Conservation (phyloP, 2,888 invertebrate species). For the Scaptomyza reducta region DNA sequence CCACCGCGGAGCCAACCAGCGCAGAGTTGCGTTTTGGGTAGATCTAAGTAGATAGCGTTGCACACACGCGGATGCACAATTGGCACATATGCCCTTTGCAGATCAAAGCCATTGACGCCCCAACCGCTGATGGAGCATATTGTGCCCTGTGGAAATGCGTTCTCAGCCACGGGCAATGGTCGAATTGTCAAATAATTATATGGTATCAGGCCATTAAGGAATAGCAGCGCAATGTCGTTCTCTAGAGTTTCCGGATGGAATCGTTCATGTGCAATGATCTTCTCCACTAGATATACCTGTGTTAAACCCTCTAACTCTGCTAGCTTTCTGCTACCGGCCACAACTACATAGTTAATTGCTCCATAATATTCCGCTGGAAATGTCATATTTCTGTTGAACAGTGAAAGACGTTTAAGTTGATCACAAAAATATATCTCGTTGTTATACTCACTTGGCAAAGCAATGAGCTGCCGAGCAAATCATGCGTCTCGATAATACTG, state of each 20-base stretch:
- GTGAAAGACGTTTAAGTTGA: background rate
- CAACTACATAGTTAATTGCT: conserved; percentile 39
- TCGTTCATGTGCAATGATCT: conserved; percentile 34
- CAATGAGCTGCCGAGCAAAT: conserved; percentile 63
- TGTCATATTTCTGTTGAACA: conserved; percentile 33
- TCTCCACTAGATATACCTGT: conserved; percentile 32
- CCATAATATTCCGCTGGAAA: conserved; percentile 5
- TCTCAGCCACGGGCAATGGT: conserved; percentile 12
- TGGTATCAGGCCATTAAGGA: conserved; percentile 49
- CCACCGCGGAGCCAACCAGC: conserved; percentile 62
- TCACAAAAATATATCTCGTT: background rate
- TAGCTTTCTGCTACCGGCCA: conserved; percentile 43
- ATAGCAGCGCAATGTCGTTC: conserved; percentile 60
- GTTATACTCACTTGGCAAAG: conserved; percentile 46
- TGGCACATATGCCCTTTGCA: conserved; percentile 48
- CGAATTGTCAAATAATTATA: conserved; percentile 1
- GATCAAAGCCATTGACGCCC: conserved; percentile 30
- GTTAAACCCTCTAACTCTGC: conserved; percentile 1
- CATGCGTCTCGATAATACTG: conserved; percentile 54
- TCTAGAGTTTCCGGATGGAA: conserved; percentile 38
- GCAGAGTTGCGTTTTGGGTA: conserved; percentile 54
- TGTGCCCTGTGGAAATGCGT: conserved; percentile 15
- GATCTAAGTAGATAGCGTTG: conserved; percentile 36
- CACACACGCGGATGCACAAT: conserved; percentile 39
- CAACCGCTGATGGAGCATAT: conserved; percentile 54